Evolutionary conservation across 2,113 vertebrate genomes (phyloP).

Genomic region (Catagonus wagneri): DNA sequence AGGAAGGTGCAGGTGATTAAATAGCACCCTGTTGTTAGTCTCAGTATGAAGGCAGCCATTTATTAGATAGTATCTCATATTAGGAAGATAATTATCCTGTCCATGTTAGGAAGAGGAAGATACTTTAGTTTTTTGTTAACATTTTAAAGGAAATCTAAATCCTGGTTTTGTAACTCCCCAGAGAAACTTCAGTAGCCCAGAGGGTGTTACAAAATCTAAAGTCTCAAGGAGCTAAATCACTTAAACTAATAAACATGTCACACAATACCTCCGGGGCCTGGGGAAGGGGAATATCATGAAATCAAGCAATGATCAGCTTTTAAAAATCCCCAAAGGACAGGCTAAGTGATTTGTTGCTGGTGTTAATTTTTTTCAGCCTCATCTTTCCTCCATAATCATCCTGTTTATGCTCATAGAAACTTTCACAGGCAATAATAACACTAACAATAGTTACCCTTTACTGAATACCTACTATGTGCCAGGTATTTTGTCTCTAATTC

Average conservation of each 20-base stretch:
- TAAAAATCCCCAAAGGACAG: slow-evolving; percentile 59
- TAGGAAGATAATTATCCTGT: background rate
- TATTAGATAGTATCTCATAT: background rate
- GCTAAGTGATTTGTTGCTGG: slow-evolving; percentile 22
- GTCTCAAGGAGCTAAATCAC: slow-evolving; percentile 69
- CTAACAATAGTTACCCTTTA: background rate
- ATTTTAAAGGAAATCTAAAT: slow-evolving; percentile 68
- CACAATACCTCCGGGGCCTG: slow-evolving; percentile 22
- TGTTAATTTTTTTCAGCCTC: slow-evolving; percentile 29
- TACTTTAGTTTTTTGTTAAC: slow-evolving; percentile 62
- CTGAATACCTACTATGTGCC: background rate
- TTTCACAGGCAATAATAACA: background rate
- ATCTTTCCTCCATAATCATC: slow-evolving; percentile 28
- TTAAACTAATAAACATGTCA: slow-evolving; percentile 77
- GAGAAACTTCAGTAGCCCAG: slow-evolving; percentile 58
- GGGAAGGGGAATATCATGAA: slow-evolving; percentile 40
- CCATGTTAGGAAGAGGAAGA: background rate
- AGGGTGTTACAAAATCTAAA: slow-evolving; percentile 67
- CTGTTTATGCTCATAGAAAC: background rate
- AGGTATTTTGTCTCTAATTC: background rate
- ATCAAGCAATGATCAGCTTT: slow-evolving; percentile 62
- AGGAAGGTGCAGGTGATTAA: background rate
- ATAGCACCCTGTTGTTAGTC: background rate
- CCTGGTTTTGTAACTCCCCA: slow-evolving; percentile 63
- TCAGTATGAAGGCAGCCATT: background rate